These are phyloP conservation scores for Pseudorhombus dupliciocellatus DNA, from an alignment of 2,113 vertebrate genomes.

Conservation along the genomic window DNA sequence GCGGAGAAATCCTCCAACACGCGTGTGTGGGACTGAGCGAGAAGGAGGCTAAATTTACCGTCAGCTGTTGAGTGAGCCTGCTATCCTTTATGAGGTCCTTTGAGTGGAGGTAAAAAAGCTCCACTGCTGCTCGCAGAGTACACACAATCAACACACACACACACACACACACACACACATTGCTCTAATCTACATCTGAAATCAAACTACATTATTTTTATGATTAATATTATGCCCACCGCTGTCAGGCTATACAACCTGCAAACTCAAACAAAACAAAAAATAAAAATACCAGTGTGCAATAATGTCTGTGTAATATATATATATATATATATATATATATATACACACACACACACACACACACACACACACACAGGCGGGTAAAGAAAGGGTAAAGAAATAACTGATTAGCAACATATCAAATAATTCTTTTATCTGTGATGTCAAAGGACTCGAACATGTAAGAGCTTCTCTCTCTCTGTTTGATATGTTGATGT, in stretches of 20 bases:
- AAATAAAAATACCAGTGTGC: too few relatives aligned
- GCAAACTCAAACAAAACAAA: too few relatives aligned
- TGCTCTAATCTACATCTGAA: background rate
- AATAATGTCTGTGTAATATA: too few relatives aligned
- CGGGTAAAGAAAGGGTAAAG: too few relatives aligned
- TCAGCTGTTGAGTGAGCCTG: slow-evolving; percentile 64
- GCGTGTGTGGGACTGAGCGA: slow-evolving; percentile 62
- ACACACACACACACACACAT: background rate
- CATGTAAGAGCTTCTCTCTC: background rate
- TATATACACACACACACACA: too few relatives aligned
- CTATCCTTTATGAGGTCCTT: slow-evolving; percentile 68
- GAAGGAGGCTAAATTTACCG: slow-evolving; percentile 71
- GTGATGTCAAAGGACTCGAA: background rate
- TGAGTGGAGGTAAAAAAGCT: slow-evolving; percentile 59
- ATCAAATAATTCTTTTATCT: background rate
- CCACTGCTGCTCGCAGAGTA: slow-evolving; percentile 20
- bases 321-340: too few relatives aligned
- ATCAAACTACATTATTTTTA: slow-evolving; percentile 23
- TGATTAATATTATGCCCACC: too few relatives aligned
- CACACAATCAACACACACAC: slow-evolving; percentile 21
- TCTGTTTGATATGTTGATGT: slow-evolving; percentile 8
- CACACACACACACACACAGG: too few relatives aligned
- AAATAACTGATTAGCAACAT: too few relatives aligned
- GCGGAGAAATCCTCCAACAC: slow-evolving; percentile 37
- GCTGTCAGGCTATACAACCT: too few relatives aligned